Base-by-base conservation (phyloP, 2,888 invertebrate species). In the Ariolimax columbianus region DNA sequence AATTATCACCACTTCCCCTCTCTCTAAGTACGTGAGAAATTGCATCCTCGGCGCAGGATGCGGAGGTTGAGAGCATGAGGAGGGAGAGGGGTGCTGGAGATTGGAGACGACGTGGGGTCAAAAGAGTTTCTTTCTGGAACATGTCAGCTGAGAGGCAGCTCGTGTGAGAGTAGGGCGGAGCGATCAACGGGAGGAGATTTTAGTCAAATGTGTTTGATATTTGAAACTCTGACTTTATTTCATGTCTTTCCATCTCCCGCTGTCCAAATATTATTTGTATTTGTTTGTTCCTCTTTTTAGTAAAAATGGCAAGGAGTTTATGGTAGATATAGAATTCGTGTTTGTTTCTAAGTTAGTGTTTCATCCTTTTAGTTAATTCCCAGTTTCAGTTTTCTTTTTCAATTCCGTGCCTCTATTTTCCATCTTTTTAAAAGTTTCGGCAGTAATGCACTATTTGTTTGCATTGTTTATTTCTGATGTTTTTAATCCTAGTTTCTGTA, bases 1-100 rank as follows among this genome's bases (percentile, higher is more conserved):
- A 79, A 79, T 79, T 79, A 79, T 79, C 79, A 33, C 47, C 59
- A 40, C 59, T 66, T 79, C 63, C 79, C 68, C 43, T 40, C 55
- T 26, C n/a, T n/a, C 79, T 68, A 68, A 79, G 79, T 79, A 79
- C 79, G 79, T 79, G 79, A 79, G 78, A 79, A 79, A 68, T 79
- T 79, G 66, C 66, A 79, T 59, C 66, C 51, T 6, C 68, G 43
- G 55, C 19, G 11, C 33, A 70, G 72, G 82, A 82, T 75, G 59
- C 55, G 36, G 43, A 47, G 51, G 43, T 26, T 36, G 30, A 38
- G 79, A 47, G 43, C 19, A 47, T 26, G 80, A 14, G 33, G 72
- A 55, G 19, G 72, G 70, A 11, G 26, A 81, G 77, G 30, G 38
- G 43, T 26, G 36, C 7, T 43, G 38, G 51, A 55, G 55, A 55